A percentile compares a stretch with the other conserved stretches of the same genome.
Conservation (phyloP, 1,140 invertebrate genomes). For the Cydia strobilella region DNA sequence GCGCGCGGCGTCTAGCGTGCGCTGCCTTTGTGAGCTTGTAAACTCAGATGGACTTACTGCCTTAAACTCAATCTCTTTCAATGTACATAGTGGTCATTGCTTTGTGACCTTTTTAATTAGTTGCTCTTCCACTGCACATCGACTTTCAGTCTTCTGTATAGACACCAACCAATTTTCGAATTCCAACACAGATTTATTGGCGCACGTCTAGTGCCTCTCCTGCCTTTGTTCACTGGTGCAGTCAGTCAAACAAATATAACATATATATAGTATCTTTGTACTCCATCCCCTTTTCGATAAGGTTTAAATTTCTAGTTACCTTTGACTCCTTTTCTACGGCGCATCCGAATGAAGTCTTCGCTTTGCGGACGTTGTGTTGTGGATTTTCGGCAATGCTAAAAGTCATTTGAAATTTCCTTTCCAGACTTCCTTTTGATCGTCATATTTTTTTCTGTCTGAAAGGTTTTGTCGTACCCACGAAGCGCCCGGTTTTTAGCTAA, state of each 20-base stretch:
- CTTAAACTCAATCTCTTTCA: neutral
- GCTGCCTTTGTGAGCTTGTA: neutral
- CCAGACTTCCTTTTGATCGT: too few species aligned
- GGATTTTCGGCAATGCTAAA: neutral
- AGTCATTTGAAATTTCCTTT: too few species aligned
- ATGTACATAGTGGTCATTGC: neutral
- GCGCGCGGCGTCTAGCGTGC: constrained; percentile 20
- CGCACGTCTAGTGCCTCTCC: neutral
- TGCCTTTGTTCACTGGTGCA: neutral
- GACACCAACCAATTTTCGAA: neutral
- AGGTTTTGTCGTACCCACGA: too few species aligned
- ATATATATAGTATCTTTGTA: neutral
- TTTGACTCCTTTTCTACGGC: neutral
- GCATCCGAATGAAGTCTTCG: too few species aligned
- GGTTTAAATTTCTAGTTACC: neutral
- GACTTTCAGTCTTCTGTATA: neutral
- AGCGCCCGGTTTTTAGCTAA: too few species aligned
- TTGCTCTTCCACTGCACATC: neutral
- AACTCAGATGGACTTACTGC: neutral
- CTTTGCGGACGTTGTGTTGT: neutral
- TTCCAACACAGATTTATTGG: neutral
- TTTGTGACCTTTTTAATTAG: neutral
- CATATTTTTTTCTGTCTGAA: too few species aligned
- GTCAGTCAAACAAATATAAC: neutral
- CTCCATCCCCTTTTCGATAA: neutral